Conservation (phyloP, 2,113 vertebrate species). For the Oreocharis arfaki region DNA sequence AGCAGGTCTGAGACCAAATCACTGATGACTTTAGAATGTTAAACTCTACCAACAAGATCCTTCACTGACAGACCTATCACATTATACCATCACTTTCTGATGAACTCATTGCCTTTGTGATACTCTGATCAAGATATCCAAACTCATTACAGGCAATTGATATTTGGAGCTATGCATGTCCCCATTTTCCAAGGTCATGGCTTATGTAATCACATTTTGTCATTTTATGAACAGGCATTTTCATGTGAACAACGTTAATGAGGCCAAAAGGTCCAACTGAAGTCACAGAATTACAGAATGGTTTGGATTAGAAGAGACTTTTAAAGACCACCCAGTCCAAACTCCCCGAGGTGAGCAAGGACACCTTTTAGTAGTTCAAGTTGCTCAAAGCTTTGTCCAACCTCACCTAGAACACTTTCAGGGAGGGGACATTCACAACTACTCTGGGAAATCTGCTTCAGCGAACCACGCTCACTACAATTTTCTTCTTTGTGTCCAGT, state of each 20-base stretch:
- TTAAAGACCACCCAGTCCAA: not conserved
- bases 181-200: not conserved
- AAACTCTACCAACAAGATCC: not conserved
- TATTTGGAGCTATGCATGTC: not conserved
- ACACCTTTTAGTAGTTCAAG: not conserved
- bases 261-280: not conserved
- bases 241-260: not conserved
- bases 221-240: not conserved
- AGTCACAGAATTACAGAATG: not conserved
- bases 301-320: not conserved
- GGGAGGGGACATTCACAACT: rapidly evolving
- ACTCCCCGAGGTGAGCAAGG: not conserved
- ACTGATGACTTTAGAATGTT: not conserved
- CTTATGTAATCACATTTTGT: not conserved
- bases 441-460: not conserved
- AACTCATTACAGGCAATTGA: not conserved
- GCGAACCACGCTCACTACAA: rapidly evolving
- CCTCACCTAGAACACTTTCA: not conserved
- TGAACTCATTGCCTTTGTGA: not conserved
- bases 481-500: not conserved
- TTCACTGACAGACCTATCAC: not conserved
- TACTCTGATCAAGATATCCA: not conserved
- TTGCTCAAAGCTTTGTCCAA: not conserved
- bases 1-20: not conserved
- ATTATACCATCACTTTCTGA: not conserved